Base-by-base conservation (phyloP, 1,140 invertebrate genomes). In the Tetramorium parvispinum region DNA sequence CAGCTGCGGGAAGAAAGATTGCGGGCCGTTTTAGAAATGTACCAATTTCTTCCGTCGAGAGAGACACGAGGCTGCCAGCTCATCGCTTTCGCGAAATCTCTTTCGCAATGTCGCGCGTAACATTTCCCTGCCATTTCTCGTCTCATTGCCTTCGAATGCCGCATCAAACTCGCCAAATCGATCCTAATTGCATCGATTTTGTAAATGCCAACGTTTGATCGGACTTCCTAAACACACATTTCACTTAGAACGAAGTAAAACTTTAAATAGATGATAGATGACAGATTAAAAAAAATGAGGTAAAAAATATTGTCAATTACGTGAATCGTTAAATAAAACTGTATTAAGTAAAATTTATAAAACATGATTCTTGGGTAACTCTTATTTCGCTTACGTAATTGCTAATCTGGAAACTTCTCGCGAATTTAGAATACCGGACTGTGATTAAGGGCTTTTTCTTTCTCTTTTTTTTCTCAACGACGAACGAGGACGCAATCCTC, bases 1-100 rank as follows among this genome's bases (percentile, higher is more conserved):
- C 76, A 79, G 59, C 73, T 55, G 85, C 75, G 79, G 85, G 66
- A 87, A 46, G 85, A 77, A 77, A 82, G 85, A 89, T 89, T 53
- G 57, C 77, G 87, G 18, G 6, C 55, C 65, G 77, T 86, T 88
- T 86, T 87, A 89, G 88, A 89, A 78, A 70, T 73, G 49, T 49
- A 51, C 27, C 85, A 61, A 90, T 90, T 90, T 90, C 61, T 82
- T 86, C 55, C 57, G 68, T 70, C 53, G 87, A 89, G 21, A 63
- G 40, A 18, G 71, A 24, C 27, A 37, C 8, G 32, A 76, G 63
- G 21, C 32, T 5, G 59, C 55, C 27, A 65, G 43, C 61, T 73
- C 49, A 51, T 75, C 83, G 68, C 87, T 89, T 86, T 88, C 83
- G 61, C 87, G 65, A 46, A 66, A 83, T 32, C 83, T 89, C 87